A percentile compares a stretch with the other conserved stretches of the same genome.
phyloP scores from a whole-genome alignment of 2,113 vertebrate species.

The Mirounga angustirostris region DNA sequence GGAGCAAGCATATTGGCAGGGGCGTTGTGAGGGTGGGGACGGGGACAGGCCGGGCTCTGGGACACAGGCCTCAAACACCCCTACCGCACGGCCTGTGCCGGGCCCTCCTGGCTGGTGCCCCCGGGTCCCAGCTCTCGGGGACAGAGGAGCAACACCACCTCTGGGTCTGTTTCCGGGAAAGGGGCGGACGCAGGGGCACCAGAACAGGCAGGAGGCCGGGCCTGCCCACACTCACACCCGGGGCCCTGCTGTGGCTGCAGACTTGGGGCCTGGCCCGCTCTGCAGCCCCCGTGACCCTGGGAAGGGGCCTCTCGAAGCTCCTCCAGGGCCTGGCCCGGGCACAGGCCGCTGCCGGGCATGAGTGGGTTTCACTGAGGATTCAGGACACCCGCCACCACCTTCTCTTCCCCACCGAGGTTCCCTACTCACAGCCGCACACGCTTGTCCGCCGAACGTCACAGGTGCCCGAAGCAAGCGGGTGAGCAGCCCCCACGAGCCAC shows the following conservation, averaged over 20 bases:
- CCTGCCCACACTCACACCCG: background rate
- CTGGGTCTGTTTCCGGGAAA: accelerated
- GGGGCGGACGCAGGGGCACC: background rate
- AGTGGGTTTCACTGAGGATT: background rate
- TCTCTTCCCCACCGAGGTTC: background rate
- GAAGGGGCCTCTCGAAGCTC: background rate
- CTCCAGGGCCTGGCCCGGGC: accelerated
- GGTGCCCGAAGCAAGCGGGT: background rate
- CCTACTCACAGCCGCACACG: background rate
- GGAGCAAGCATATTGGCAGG: accelerated
- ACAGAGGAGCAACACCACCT: accelerated
- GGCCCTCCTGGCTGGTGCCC: background rate
- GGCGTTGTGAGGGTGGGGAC: background rate
- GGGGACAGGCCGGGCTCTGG: background rate
- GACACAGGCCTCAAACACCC: background rate
- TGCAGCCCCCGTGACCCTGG: background rate
- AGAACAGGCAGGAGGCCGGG: no score
- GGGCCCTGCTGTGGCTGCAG: background rate
- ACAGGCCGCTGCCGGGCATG: accelerated
- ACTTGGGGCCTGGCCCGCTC: no score
- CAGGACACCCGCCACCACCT: background rate
- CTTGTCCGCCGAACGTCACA: accelerated
- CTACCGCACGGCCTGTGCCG: background rate
- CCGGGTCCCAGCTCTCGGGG: background rate
- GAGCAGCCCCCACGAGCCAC: accelerated